phyloP scores from a whole-genome alignment of 1,140 invertebrate genomes.

The Caerostris darwini region DNA sequence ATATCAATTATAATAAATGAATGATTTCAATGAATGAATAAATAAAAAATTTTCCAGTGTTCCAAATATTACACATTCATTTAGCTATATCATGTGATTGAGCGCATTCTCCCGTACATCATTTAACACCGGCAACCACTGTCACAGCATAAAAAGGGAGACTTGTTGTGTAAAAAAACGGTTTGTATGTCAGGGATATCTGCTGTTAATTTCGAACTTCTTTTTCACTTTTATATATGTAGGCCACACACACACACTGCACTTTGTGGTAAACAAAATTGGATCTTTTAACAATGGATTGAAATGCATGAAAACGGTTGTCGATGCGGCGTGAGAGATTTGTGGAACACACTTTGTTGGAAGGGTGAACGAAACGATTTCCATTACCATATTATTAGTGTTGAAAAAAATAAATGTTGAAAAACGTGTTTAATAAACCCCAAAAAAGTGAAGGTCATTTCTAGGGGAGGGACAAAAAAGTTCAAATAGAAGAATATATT shows the following conservation, averaged over 20 bases:
- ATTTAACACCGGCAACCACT: neutral
- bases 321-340: neutral
- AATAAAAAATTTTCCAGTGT: too few relatives aligned
- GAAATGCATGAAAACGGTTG: neutral
- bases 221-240: neutral
- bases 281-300: conserved; percentile 9
- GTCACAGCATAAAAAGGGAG: neutral
- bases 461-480: neutral
- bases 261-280: neutral
- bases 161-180: neutral
- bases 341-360: conserved; percentile 10
- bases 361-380: neutral
- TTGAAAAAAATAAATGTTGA: neutral
- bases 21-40: too few relatives aligned
- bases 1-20: too few relatives aligned
- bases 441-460: conserved; percentile 12
- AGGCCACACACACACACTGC: neutral
- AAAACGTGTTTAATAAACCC: conserved; percentile 8
- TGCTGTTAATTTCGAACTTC: neutral
- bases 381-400: neutral
- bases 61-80: neutral
- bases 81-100: too few relatives aligned
- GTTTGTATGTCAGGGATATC: conserved; percentile 35
- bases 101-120: neutral
- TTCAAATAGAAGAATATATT: neutral